phyloP scores from a whole-genome alignment of 2,797 vertebrate genomes.

The Pseudochromis fuscus region DNA sequence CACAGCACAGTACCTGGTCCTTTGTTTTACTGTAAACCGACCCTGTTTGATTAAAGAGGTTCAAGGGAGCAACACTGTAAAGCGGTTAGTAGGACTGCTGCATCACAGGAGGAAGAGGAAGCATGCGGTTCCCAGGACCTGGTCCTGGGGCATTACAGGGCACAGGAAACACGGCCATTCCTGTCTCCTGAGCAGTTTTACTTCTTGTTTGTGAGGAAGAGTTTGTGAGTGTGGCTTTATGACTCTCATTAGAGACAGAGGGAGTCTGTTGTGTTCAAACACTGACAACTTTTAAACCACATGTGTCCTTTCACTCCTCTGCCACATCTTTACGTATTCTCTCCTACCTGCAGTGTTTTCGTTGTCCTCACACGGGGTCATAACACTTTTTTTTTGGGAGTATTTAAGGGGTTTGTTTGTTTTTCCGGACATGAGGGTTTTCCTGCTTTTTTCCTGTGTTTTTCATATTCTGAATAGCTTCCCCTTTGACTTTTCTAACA shows the following conservation, averaged over 20 bases:
- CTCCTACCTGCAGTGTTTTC: not conserved
- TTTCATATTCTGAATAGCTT: slow-evolving; percentile 42
- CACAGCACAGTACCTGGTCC: slow-evolving; percentile 17
- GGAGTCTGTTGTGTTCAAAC: not conserved
- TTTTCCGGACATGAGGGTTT: slow-evolving; percentile 55
- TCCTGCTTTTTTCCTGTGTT: slow-evolving; percentile 46
- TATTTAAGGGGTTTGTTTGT: slow-evolving; percentile 44
- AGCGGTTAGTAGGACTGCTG: slow-evolving; percentile 33
- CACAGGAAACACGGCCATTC: slow-evolving; percentile 62
- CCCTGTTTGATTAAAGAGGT: slow-evolving; percentile 30
- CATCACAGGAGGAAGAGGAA: slow-evolving; percentile 65
- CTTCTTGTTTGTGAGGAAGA: slow-evolving; percentile 6
- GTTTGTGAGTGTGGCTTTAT: slow-evolving; percentile 7
- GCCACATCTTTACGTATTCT: not conserved
- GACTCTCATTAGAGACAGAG: slow-evolving; percentile 26
- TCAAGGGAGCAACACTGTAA: slow-evolving; percentile 19
- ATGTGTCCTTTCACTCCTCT: not conserved
- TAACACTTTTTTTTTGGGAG: slow-evolving; percentile 5
- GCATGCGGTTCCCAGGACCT: slow-evolving; percentile 50
- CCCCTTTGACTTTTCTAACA: slow-evolving; percentile 37
- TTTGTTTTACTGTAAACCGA: slow-evolving; percentile 51
- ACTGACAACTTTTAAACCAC: too few species aligned
- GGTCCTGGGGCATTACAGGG: slow-evolving; percentile 47
- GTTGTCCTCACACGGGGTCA: not conserved
- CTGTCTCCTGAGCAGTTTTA: slow-evolving; percentile 12